Percentiles rank a stretch among this genome's conserved stretches.
These are phyloP conservation scores for Smutsia gigantea DNA, from an alignment of 2,797 vertebrate species.

Conservation along the genomic window DNA sequence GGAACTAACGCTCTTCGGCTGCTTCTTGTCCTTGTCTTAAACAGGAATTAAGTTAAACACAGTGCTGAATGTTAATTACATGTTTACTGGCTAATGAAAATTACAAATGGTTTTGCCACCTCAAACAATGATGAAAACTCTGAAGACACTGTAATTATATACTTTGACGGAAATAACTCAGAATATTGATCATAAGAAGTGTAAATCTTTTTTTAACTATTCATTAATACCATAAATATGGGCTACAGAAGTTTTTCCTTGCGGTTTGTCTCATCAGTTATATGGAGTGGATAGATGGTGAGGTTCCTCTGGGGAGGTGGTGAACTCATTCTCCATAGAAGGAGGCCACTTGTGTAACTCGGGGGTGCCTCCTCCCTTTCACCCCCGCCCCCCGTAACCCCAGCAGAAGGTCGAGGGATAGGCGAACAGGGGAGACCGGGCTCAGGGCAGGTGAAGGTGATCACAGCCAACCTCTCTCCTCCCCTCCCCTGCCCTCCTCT, in stretches of 20 bases:
- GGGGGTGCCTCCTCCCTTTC: conserved; percentile 45
- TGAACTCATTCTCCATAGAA: conserved; percentile 81
- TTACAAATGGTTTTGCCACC: conserved; percentile 89
- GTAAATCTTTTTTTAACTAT: conserved; percentile 88
- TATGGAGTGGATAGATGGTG: conserved; percentile 71
- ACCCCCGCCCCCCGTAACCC: conserved; percentile 10
- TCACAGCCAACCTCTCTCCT: not conserved
- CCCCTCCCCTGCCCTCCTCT: not conserved
- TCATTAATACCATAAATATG: conserved; percentile 87
- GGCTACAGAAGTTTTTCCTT: conserved; percentile 85
- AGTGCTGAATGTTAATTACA: conserved; percentile 88
- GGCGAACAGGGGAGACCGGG: conserved; percentile 62
- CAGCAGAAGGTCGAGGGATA: conserved; percentile 65
- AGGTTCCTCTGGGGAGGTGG: conserved; percentile 75
- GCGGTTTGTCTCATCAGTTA: conserved; percentile 82
- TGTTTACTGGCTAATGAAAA: conserved; percentile 91
- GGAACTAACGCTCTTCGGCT: conserved; percentile 84
- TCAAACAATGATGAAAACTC: conserved; percentile 87
- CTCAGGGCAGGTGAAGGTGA: conserved; percentile 72
- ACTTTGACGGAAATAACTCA: conserved; percentile 83
- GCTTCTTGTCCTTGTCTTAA: conserved; percentile 87
- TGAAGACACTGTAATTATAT: conserved; percentile 87
- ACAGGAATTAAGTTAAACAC: conserved; percentile 89
- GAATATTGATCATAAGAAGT: conserved; percentile 88
- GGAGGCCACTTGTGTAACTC: conserved; percentile 76